Evolutionary conservation across 2,113 vertebrate species (phyloP).

Genomic region (Peromyscus leucopus): DNA sequence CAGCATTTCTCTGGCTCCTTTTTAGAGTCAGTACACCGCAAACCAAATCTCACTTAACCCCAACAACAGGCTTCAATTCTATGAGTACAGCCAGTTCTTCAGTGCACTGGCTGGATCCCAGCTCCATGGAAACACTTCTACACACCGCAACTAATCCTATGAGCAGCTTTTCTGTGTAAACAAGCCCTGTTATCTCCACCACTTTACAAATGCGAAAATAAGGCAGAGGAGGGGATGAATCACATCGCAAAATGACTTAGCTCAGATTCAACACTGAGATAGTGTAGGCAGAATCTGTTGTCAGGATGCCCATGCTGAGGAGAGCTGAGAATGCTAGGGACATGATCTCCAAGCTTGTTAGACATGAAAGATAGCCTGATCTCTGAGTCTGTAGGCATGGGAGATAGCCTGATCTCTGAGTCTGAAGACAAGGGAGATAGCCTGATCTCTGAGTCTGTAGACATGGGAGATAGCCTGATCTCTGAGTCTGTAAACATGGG

Average conservation of each 20-base stretch:
- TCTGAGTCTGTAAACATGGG: background rate
- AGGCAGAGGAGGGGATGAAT: background rate
- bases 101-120: background rate
- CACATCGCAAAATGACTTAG: background rate
- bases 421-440: background rate
- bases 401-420: no score
- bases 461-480: background rate
- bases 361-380: background rate
- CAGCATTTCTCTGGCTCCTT: background rate
- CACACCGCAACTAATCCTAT: background rate
- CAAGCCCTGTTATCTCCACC: background rate
- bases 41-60: background rate
- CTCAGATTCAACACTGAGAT: background rate
- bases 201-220: background rate
- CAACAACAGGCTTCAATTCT: background rate
- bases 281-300: background rate
- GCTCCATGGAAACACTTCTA: fast-evolving
- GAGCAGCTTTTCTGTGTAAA: background rate
- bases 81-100: background rate
- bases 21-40: background rate
- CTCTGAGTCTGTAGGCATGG: background rate
- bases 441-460: background rate
- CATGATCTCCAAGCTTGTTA: background rate
- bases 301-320: background rate
- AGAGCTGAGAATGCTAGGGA: background rate